These are phyloP conservation scores for Chiloscyllium plagiosum DNA, from an alignment of 2,113 vertebrate species.

Conservation along the genomic window DNA sequence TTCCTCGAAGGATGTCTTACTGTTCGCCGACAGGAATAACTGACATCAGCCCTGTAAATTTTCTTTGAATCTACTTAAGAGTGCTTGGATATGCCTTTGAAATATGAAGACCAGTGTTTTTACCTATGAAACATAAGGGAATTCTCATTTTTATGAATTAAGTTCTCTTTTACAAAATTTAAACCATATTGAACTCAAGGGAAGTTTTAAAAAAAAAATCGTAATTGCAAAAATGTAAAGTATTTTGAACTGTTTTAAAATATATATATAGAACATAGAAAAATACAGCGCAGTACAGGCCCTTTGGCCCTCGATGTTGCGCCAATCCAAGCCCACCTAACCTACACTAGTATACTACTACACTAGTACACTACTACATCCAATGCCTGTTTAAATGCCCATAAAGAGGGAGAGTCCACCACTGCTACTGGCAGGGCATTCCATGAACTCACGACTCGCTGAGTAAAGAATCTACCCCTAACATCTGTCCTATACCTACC, in stretches of 20 bases:
- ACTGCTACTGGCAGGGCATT: too few relatives aligned
- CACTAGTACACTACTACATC: too few relatives aligned
- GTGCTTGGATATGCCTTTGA: background rate
- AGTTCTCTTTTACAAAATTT: background rate
- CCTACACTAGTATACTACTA: too few relatives aligned
- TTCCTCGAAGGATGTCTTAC: background rate
- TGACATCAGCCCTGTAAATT: background rate
- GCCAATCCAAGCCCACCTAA: too few relatives aligned
- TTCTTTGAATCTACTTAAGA: background rate
- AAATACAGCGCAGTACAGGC: too few relatives aligned
- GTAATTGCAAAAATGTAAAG: background rate
- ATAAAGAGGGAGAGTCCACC: too few relatives aligned
- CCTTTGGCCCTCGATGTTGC: too few relatives aligned
- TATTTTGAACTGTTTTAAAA: background rate
- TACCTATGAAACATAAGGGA: background rate
- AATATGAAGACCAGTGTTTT: background rate
- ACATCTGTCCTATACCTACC: too few relatives aligned
- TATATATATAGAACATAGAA: too few relatives aligned
- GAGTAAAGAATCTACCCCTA: too few relatives aligned
- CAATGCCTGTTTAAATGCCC: too few relatives aligned
- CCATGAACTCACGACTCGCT: too few relatives aligned
- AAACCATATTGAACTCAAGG: background rate
- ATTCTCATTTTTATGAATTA: background rate
- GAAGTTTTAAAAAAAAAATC: background rate
- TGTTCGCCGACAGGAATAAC: background rate